These are phyloP conservation scores for Dinomys branickii DNA, from an alignment of 2,113 vertebrate species.

Conservation along the genomic window DNA sequence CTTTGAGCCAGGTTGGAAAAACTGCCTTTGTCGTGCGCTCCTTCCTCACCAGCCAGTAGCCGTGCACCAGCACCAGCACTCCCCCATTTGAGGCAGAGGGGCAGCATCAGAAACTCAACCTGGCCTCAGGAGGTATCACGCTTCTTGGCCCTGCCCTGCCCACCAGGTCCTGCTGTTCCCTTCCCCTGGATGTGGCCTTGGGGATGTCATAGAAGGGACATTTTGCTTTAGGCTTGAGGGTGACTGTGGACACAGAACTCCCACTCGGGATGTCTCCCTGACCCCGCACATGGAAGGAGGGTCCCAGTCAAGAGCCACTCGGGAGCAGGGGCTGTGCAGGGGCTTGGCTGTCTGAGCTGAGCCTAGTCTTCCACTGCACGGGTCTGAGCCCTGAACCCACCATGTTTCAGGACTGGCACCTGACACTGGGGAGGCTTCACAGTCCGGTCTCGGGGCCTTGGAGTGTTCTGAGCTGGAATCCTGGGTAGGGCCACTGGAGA, in stretches of 20 bases:
- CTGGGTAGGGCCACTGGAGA: neutral
- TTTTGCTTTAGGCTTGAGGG: neutral
- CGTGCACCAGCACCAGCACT: rapidly evolving
- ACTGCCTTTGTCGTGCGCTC: rapidly evolving
- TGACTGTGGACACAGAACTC: neutral
- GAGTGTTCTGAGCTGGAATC: neutral
- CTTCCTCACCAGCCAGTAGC: no score
- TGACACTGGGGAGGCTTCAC: rapidly evolving
- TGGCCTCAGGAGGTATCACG: neutral
- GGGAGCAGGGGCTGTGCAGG: neutral
- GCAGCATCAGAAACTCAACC: neutral
- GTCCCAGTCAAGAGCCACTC: rapidly evolving
- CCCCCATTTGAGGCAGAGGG: neutral
- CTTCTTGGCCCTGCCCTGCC: neutral
- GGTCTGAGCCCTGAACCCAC: neutral
- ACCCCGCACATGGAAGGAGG: rapidly evolving
- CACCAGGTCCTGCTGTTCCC: no score
- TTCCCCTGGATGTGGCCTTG: neutral
- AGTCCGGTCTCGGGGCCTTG: no score
- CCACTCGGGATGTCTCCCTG: neutral
- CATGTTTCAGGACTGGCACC: neutral
- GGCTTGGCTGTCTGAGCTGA: neutral
- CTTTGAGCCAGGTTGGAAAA: neutral
- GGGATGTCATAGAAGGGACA: neutral
- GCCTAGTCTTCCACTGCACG: no score